Evolutionary conservation across 1,140 invertebrate species (phyloP), one percentile per base, ranked within the genome.

Genomic region (Andricus grossulariae): DNA sequence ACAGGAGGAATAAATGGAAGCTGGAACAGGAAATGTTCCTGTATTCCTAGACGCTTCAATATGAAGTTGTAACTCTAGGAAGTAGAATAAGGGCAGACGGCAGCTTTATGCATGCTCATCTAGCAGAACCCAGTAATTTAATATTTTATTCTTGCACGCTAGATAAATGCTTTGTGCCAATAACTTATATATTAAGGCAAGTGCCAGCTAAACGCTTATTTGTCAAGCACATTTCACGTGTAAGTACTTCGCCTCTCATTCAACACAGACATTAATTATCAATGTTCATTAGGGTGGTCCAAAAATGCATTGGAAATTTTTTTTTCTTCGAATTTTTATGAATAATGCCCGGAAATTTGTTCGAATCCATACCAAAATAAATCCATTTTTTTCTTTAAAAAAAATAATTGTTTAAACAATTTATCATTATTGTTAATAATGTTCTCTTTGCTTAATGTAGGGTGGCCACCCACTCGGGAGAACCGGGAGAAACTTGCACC

Each of bases 121-220:
- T 19, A 86, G 84, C 87, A 83, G 82, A 89, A 90, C 87, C 49
- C 8, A 78, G 89, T 85, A 90, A 91, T 82, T 51, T 81, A 84
- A 90, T 90, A 88, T 76, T 74, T 78, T 82, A 72, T 80, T 70
- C 78, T 85, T 86, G 84, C 85, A 90, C 83, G 88, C 86, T 87
- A 75, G 78, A 75, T 88, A 85, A 77, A 73, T 84, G 78, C 88
- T 86, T 91, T 91, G 88, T 90, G 77, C 76, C 55, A 39, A 82
- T 88, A 90, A 87, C 84, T 91, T 91, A 91, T 91, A 91, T 91
- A 91, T 91, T 88, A 90, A 88, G 82, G 76, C 80, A 74, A 72
- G 72, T 70, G 72, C 77, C 57, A 45, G n/a, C 49, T 74, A 81
- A 66, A 66, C 80, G 77, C 83, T 88, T 81, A 84, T 87, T 79